A percentile compares a stretch with the other conserved stretches of the same genome.
Conservation (phyloP, 2,888 invertebrate species). For the Crepidodera aurea region DNA sequence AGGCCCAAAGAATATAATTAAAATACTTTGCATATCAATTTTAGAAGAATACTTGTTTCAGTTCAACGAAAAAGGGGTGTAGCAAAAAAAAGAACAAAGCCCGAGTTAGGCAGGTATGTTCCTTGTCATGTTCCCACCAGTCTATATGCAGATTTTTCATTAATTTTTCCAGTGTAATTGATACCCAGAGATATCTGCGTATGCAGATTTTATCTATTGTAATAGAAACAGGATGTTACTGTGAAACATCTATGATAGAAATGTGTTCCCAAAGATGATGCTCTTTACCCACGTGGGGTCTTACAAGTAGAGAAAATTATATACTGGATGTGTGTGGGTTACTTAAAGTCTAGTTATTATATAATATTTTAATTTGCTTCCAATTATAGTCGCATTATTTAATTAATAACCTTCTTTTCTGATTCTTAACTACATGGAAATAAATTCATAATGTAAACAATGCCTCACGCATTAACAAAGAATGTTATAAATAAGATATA, state of each 20-base stretch:
- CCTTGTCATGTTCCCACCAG: slow-evolving; percentile 41
- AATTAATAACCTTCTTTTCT: not conserved
- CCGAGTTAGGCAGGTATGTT: slow-evolving; percentile 30
- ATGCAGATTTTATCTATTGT: slow-evolving; percentile 37
- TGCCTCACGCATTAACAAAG: not conserved
- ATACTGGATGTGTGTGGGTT: not conserved
- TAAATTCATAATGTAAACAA: not conserved
- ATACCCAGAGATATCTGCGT: slow-evolving; percentile 35
- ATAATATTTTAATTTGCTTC: not conserved
- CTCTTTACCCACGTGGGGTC: slow-evolving; percentile 1
- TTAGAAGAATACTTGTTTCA: slow-evolving; percentile 42
- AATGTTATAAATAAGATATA: not conserved
- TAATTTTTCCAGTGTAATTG: slow-evolving; percentile 43
- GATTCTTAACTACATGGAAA: not conserved
- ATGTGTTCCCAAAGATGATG: slow-evolving; percentile 14
- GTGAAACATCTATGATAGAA: slow-evolving; percentile 12
- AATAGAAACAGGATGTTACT: slow-evolving; percentile 26
- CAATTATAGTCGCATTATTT: not conserved
- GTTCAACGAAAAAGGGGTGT: slow-evolving; percentile 40
- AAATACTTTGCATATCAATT: slow-evolving; percentile 38
- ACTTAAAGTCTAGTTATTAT: slow-evolving; percentile 1
- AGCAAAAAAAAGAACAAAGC: slow-evolving; percentile 40
- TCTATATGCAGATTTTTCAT: slow-evolving; percentile 44
- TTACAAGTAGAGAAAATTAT: slow-evolving; percentile 5
- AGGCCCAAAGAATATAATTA: slow-evolving; percentile 36